These are phyloP conservation scores for Cyrtonyx montezumae DNA, from an alignment of 2,113 vertebrate genomes.

Conservation along the genomic window DNA sequence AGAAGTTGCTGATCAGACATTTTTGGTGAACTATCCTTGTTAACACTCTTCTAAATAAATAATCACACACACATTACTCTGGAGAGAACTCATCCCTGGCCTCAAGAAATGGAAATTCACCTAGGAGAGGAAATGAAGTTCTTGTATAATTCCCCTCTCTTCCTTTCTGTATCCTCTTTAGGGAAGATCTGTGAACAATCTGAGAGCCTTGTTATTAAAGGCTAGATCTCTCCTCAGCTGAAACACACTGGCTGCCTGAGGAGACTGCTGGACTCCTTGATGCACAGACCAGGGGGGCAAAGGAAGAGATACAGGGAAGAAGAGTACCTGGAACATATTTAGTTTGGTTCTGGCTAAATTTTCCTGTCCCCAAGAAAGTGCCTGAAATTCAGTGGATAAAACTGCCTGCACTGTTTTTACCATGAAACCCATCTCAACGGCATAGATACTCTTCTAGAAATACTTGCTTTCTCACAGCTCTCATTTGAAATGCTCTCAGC, in stretches of 20 bases:
- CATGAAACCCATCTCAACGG: no score
- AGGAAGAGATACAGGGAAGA: not conserved
- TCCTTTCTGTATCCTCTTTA: slow-evolving; percentile 11
- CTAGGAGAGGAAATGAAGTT: slow-evolving; percentile 11
- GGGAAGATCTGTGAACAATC: not conserved
- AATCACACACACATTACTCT: not conserved
- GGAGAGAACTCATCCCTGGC: not conserved
- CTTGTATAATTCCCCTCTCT: not conserved
- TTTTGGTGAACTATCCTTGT: not conserved
- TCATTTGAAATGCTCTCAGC: not conserved
- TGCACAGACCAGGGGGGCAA: not conserved
- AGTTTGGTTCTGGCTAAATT: not conserved
- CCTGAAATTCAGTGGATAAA: not conserved
- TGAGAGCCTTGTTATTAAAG: not conserved
- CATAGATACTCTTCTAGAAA: not conserved
- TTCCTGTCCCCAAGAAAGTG: not conserved
- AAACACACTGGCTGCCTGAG: not conserved
- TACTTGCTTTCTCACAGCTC: not conserved
- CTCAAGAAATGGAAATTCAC: slow-evolving; percentile 23
- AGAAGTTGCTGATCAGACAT: not conserved
- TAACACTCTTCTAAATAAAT: not conserved
- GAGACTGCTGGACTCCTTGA: not conserved
- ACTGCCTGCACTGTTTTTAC: not conserved
- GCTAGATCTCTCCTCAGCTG: not conserved
- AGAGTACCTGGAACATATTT: not conserved